Evolutionary conservation across 1,140 invertebrate species (phyloP), one percentile per base, ranked within the genome.

Genomic region (Pararge aegeria): DNA sequence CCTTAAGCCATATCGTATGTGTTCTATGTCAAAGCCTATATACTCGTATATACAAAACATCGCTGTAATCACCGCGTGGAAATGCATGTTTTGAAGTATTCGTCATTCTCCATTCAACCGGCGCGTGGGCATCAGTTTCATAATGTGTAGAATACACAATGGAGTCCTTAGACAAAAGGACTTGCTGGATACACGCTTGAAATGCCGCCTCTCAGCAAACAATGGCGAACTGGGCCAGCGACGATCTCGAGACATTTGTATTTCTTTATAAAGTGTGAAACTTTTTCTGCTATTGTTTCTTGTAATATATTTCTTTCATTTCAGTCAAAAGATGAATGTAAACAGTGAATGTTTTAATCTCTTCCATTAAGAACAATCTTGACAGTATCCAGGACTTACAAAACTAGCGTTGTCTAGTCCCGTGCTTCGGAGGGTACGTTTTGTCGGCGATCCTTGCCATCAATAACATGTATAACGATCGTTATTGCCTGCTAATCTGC

Each of bases 111-210:
- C 37, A 61, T 61, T 61, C 59, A 61, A 16, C 16, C 50, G 61
- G 51, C 38, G 24, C 60, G 55, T 63, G 49, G 55, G 55, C 48
- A 55, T 51, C 51, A 57, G 61, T 57, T 63, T 57, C 61, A 63
- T 63, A 61, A 55, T 52, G 48, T 52, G 27, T 42, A 62, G 56
- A 58, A 63, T 56, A 56, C 29, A 67, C 65, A 67, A 67, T 56
- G 59, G 44, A 53, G 48, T 67, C 65, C 65, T 64, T 60, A 50
- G 27, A 67, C 56, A 67, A 67, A 66, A 64, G 60, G 61, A 67
- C 60, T 13, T 29, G 51, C 30, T 29, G 54, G 60, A 62, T 63
- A 67, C 61, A 64, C 53, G 61, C 65, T 67, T 64, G 56, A 67
- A 67, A 67, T 50, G 57, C 61, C 61, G 56, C 65, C 61, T 64